Conservation (phyloP, 2,888 invertebrate species). For the Lottia gigantea region DNA sequence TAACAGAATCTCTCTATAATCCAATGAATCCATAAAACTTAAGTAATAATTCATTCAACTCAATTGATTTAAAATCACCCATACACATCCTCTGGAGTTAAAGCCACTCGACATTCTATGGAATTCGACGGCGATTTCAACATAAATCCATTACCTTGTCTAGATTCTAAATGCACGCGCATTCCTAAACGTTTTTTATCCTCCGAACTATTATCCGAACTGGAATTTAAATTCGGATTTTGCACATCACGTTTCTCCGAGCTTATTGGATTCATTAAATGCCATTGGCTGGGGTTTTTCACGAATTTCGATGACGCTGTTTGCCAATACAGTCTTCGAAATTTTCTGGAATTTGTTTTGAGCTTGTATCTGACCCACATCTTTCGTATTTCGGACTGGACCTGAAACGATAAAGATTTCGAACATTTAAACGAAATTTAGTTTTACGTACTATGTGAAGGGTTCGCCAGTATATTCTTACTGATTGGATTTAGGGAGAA, state of each 20-base stretch:
- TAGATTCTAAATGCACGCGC: neutral
- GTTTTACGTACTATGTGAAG: too few species aligned
- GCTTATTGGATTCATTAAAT: neutral
- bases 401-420: slow-evolving; percentile 28
- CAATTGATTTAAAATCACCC: too few species aligned
- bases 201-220: neutral
- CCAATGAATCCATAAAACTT: too few species aligned
- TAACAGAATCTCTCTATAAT: too few species aligned
- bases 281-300: neutral
- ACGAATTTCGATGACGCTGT: slow-evolving; percentile 12
- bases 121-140: neutral
- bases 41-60: too few species aligned
- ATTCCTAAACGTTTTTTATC: neutral
- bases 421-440: too few species aligned
- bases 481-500: too few species aligned
- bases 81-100: neutral
- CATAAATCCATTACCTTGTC: neutral
- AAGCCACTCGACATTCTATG: neutral
- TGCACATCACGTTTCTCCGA: neutral
- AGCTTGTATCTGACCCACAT: slow-evolving; percentile 37
- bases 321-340: slow-evolving; percentile 16
- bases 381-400: slow-evolving; percentile 51
- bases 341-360: slow-evolving; percentile 17
- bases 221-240: neutral
- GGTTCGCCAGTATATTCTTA: too few species aligned